phyloP scores from a whole-genome alignment of 2,888 invertebrate genomes.

The Leptinotarsa peninsularis region DNA sequence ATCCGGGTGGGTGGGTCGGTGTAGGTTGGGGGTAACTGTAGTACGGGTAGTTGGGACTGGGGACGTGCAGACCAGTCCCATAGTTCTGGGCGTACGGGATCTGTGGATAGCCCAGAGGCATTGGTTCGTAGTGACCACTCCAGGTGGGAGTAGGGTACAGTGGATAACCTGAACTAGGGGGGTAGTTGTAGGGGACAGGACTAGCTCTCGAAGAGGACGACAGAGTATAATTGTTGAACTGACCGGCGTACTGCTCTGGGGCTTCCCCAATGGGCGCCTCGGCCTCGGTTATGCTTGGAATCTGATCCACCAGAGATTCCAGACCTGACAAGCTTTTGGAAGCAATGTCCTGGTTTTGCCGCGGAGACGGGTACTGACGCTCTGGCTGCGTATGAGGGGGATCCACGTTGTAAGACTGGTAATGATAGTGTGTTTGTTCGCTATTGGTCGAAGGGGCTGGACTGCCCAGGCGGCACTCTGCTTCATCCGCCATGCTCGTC shows the following conservation, averaged over 20 bases:
- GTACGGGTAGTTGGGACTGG: conserved; percentile 78
- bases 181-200: conserved; percentile 63
- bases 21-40: conserved; percentile 66
- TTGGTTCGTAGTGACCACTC: conserved; percentile 65
- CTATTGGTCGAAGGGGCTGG: conserved; percentile 65
- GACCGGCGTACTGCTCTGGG: conserved; percentile 62
- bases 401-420: conserved; percentile 63
- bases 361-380: conserved; percentile 66
- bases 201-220: conserved; percentile 63
- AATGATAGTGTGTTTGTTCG: conserved; percentile 61
- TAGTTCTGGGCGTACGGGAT: conserved; percentile 62
- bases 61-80: conserved; percentile 74
- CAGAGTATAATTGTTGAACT: conserved; percentile 68
- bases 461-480: conserved; percentile 70
- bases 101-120: conserved; percentile 66
- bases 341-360: conserved; percentile 79
- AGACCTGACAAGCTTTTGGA: conserved; percentile 87
- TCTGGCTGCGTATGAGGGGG: conserved; percentile 57
- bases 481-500: conserved; percentile 70
- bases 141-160: conserved; percentile 65
- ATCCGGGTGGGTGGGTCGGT: conserved; percentile 65
- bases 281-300: conserved; percentile 87
- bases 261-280: conserved; percentile 64
- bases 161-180: conserved; percentile 62
- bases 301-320: conserved; percentile 91